Conservation (phyloP, 2,113 vertebrate genomes). For the Egretta garzetta region DNA sequence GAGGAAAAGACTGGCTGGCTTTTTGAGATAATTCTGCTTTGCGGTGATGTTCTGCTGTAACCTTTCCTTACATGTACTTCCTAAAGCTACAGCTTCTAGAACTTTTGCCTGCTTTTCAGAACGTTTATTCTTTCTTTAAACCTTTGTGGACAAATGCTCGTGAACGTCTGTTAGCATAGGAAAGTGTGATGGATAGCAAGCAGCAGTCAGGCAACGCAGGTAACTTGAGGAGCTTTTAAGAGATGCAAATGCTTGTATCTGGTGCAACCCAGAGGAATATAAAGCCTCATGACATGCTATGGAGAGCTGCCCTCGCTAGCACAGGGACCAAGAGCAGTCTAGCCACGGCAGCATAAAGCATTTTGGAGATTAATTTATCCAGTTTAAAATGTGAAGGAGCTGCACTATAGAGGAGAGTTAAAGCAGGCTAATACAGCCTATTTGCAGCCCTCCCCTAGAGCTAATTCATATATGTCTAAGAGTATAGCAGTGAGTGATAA, state of each 20-base stretch:
- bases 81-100: neutral
- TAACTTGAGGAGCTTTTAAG: neutral
- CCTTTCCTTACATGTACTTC: neutral
- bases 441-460: neutral
- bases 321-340: neutral
- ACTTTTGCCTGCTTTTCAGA: neutral
- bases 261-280: neutral
- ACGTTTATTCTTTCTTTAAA: neutral
- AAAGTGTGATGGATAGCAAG: neutral
- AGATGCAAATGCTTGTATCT: neutral
- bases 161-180: neutral
- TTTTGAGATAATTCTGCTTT: neutral
- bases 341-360: neutral
- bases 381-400: neutral
- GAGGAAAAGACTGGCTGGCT: neutral
- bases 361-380: neutral
- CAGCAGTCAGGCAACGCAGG: rapidly evolving
- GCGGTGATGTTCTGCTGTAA: neutral
- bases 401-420: neutral
- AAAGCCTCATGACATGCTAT: neutral
- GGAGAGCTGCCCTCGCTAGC: neutral
- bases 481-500: neutral
- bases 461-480: neutral
- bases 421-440: neutral
- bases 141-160: neutral